A percentile compares a stretch with the other conserved stretches of the same genome.
Evolutionary conservation across 2,113 vertebrate species (phyloP).

Genomic region (Ivindomyrus marchei): DNA sequence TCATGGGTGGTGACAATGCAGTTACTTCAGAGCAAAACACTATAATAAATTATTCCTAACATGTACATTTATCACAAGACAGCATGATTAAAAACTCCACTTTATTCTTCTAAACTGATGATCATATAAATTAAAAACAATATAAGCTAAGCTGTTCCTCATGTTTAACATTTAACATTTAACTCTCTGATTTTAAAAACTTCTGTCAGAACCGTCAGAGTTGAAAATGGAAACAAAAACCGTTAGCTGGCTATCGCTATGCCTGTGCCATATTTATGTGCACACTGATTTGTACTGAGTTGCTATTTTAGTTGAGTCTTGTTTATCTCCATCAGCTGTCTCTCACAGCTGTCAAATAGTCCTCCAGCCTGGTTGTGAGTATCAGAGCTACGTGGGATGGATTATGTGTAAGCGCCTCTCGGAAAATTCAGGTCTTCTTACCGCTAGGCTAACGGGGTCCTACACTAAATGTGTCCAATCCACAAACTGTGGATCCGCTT

Average conservation of each 20-base stretch:
- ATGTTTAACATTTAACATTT: neutral
- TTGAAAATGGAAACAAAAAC: neutral
- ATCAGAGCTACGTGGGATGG: conserved; percentile 74
- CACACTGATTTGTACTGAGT: conserved; percentile 74
- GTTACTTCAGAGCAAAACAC: neutral
- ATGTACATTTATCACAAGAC: neutral
- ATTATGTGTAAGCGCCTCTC: conserved; percentile 65
- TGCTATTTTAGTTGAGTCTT: conserved; percentile 50
- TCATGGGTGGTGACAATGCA: neutral
- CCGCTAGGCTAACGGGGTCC: conserved; percentile 73
- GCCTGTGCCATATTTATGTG: conserved; percentile 71
- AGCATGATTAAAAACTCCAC: neutral
- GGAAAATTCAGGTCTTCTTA: conserved; percentile 50
- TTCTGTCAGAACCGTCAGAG: neutral
- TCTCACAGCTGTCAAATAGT: conserved; percentile 78
- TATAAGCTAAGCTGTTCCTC: neutral
- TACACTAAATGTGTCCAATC: conserved; percentile 42
- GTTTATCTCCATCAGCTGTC: conserved; percentile 77
- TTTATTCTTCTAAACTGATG: neutral
- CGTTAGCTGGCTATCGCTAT: conserved; percentile 60
- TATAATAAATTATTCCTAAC: neutral
- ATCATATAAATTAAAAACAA: neutral
- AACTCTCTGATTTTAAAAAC: neutral
- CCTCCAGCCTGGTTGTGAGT: conserved; percentile 61
- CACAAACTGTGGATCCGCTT: conserved; percentile 55